Percentiles rank a stretch among this genome's conserved stretches.
Conservation (phyloP, 2,797 vertebrate genomes). For the Pangasius krempfi region DNA sequence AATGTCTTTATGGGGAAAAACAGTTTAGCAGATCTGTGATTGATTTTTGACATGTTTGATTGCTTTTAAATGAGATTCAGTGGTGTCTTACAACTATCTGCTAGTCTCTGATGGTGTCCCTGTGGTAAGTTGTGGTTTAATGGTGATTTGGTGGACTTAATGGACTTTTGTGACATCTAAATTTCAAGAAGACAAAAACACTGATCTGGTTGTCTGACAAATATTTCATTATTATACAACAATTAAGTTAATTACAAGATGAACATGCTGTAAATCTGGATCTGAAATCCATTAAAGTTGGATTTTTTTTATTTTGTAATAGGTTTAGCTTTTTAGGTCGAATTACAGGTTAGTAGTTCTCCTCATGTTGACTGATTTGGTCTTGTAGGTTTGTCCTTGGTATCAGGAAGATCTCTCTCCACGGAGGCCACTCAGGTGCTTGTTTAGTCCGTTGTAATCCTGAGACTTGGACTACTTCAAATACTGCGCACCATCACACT, state of each 20-base stretch:
- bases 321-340: neutral
- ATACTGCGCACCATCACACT: neutral
- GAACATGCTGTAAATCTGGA: neutral
- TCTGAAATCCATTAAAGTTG: neutral
- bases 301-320: neutral
- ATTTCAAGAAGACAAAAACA: neutral
- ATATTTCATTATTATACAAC: neutral
- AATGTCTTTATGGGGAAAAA: neutral
- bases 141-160: neutral
- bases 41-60: neutral
- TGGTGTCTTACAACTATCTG: neutral
- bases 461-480: neutral
- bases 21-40: neutral
- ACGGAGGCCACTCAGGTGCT: neutral
- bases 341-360: neutral
- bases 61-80: slow-evolving; percentile 6
- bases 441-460: neutral
- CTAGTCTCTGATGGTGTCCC: neutral
- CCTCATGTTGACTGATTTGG: neutral
- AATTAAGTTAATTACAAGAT: neutral
- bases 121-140: neutral
- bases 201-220: neutral
- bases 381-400: neutral
- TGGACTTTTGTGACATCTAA: neutral
- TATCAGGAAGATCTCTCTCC: neutral